Conservation (phyloP, 1,140 invertebrate species). For the Catajapyx aquilonaris region DNA sequence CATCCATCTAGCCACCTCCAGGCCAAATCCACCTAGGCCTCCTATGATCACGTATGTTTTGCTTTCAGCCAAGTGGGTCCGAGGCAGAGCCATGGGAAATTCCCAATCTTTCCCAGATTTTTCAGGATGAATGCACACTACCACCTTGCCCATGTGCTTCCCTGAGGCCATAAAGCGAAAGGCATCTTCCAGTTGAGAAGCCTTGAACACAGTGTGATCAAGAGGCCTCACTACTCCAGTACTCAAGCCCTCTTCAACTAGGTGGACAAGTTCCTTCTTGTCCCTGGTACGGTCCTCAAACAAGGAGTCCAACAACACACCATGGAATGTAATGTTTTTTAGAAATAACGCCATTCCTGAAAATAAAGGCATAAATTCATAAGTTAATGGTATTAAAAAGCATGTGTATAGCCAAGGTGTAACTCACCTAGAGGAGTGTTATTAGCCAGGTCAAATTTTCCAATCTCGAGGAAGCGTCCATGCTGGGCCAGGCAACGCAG, state of each 20-base stretch:
- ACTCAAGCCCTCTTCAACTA: constrained; percentile 27
- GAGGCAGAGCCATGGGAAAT: not conserved
- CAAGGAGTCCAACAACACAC: constrained; percentile 31
- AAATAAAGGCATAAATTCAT: constrained; percentile 8
- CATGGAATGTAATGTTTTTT: constrained; percentile 34
- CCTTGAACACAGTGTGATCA: constrained; percentile 4
- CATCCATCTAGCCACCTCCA: constrained; percentile 34
- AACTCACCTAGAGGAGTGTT: constrained; percentile 32
- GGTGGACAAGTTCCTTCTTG: constrained; percentile 19
- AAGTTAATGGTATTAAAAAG: constrained; percentile 22
- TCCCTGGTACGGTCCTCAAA: constrained; percentile 20
- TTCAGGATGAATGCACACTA: too few species aligned
- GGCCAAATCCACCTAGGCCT: constrained; percentile 36
- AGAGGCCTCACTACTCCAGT: constrained; percentile 14
- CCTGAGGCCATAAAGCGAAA: constrained; percentile 28
- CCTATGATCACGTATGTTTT: constrained; percentile 25
- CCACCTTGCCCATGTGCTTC: constrained; percentile 35
- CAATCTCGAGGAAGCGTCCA: constrained; percentile 47
- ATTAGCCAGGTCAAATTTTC: constrained; percentile 44
- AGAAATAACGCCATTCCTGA: constrained; percentile 32
- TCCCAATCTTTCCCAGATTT: constrained; percentile 18
- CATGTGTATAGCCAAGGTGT: constrained; percentile 19
- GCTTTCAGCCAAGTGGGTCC: not conserved
- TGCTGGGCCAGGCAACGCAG: constrained; percentile 37
- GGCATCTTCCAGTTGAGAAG: constrained; percentile 10